Conservation (phyloP, 1,140 invertebrate species). For the Ceratina australensis region DNA sequence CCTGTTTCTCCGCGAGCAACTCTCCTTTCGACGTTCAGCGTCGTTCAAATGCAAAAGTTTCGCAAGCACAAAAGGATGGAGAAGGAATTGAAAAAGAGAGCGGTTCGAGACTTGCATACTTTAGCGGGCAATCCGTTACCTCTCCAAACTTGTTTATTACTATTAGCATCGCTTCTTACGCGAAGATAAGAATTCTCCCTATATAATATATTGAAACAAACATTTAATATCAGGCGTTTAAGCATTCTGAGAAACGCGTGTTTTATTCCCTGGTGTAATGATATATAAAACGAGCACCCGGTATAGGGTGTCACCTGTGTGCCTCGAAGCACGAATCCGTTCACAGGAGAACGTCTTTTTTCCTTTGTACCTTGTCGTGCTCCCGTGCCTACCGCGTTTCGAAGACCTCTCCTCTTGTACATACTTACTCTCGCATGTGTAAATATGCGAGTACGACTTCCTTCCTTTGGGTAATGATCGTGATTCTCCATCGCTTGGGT, state of each 20-base stretch:
- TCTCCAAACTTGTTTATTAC: background rate
- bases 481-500: background rate
- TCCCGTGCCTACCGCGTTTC: constrained; percentile 32
- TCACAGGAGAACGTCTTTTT: constrained; percentile 40
- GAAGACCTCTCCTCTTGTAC: constrained; percentile 42
- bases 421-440: constrained; percentile 39
- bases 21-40: constrained; percentile 13
- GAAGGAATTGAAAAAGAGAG: constrained; percentile 57
- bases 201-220: too few relatives aligned
- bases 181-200: too few relatives aligned
- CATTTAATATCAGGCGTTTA: too few relatives aligned
- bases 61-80: constrained; percentile 65
- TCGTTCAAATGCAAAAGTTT: constrained; percentile 70
- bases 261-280: background rate
- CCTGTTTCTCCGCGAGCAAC: constrained; percentile 46
- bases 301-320: constrained; percentile 19
- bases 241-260: background rate
- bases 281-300: constrained; percentile 2
- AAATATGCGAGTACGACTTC: constrained; percentile 27
- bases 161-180: too few relatives aligned
- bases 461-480: constrained; percentile 32
- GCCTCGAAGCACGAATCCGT: constrained; percentile 38
- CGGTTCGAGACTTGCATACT: background rate
- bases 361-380: constrained; percentile 14
- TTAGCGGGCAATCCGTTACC: background rate